These are phyloP conservation scores for Bothrops jararaca DNA, from an alignment of 2,113 vertebrate species.

Conservation along the genomic window DNA sequence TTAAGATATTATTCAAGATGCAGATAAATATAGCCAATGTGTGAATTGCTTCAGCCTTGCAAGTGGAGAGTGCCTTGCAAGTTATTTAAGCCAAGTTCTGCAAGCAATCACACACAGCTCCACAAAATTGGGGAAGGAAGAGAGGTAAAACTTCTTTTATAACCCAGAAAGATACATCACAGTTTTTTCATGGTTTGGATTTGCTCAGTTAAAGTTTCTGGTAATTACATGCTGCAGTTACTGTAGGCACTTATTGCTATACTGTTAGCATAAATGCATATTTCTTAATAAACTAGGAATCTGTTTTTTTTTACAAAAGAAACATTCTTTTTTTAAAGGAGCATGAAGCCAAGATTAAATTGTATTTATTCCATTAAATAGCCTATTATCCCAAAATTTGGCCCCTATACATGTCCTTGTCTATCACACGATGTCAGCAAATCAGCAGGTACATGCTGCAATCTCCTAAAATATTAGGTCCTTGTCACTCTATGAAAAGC, in stretches of 20 bases:
- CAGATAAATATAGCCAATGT: too few species aligned
- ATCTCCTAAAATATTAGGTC: not conserved
- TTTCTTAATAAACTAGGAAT: not conserved
- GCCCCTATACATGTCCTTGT: not conserved
- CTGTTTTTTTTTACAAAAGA: not conserved
- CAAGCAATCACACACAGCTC: not conserved
- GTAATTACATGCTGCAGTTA: not conserved
- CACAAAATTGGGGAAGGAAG: not conserved
- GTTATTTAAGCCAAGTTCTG: not conserved
- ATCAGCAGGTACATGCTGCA: not conserved
- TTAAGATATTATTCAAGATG: not conserved
- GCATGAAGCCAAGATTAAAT: not conserved
- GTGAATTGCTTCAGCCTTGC: not conserved
- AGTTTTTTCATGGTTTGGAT: constrained; percentile 13
- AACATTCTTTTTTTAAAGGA: not conserved
- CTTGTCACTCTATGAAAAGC: not conserved
- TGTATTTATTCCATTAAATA: not conserved
- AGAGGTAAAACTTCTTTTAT: not conserved
- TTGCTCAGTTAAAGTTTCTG: constrained; percentile 26
- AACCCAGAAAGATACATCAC: not conserved
- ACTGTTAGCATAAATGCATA: not conserved
- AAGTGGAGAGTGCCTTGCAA: not conserved
- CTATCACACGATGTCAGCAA: not conserved
- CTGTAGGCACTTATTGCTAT: not conserved
- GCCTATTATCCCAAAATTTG: not conserved